These are phyloP conservation scores for Procambarus virginalis DNA, from an alignment of 1,140 invertebrate species.

Conservation along the genomic window DNA sequence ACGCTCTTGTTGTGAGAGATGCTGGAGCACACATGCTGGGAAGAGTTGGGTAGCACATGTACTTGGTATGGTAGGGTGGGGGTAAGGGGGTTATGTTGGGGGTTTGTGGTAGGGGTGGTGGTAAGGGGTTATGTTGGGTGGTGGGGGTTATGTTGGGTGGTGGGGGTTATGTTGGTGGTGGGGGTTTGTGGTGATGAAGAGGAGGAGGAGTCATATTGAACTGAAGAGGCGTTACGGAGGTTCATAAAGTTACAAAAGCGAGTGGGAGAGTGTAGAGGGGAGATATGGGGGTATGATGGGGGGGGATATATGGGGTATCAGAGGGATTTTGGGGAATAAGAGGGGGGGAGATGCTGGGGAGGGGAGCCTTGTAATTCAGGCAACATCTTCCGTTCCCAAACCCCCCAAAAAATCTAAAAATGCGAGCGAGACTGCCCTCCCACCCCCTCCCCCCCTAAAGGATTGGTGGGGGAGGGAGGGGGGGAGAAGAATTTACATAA, in stretches of 20 bases:
- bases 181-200: background rate
- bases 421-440: conserved; percentile 25
- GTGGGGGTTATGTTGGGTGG: too few species aligned
- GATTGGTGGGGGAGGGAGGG: conserved; percentile 20
- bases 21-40: too few species aligned
- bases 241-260: background rate
- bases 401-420: conserved; percentile 2
- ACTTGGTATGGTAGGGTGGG: too few species aligned
- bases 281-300: background rate
- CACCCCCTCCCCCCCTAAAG: conserved; percentile 10
- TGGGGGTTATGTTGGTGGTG: background rate
- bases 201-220: background rate
- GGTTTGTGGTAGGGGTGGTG: too few species aligned
- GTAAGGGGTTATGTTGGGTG: too few species aligned
- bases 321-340: too few species aligned
- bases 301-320: background rate
- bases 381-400: background rate
- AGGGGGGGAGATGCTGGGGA: background rate
- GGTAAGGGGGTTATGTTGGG: too few species aligned
- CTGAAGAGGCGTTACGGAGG: background rate
- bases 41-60: too few species aligned
- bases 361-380: conserved; percentile 1
- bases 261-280: background rate
- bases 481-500: conserved; percentile 51
- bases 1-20: too few species aligned